phyloP scores from a whole-genome alignment of 1,140 invertebrate species.

The Heliconius hewitsoni region DNA sequence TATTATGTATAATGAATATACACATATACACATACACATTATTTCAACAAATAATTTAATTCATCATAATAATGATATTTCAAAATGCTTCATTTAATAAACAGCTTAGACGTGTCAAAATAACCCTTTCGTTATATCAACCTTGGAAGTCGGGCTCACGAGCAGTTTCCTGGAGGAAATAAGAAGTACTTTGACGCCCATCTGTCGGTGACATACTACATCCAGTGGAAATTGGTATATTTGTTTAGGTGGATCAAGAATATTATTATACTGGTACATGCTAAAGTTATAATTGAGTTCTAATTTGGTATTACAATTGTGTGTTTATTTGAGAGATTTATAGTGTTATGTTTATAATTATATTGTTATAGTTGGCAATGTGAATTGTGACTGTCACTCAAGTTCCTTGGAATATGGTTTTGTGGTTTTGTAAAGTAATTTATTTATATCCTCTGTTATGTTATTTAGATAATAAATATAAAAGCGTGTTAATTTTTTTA shows the following conservation, averaged over 20 bases:
- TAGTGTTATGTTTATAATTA: neutral
- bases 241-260: slow-evolving; percentile 26
- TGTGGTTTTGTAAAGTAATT: too few species aligned
- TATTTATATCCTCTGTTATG: too few species aligned
- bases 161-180: slow-evolving; percentile 45
- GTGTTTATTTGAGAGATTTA: neutral
- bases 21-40: neutral
- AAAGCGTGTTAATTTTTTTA: too few species aligned
- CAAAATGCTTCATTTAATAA: neutral
- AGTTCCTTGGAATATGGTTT: too few species aligned
- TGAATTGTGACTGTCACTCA: too few species aligned
- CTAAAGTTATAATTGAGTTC: neutral
- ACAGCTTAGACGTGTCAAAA: neutral
- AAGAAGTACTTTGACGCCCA: slow-evolving; percentile 35
- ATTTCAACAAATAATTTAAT: neutral
- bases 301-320: slow-evolving; percentile 7
- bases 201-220: slow-evolving; percentile 42
- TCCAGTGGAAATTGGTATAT: slow-evolving; percentile 45
- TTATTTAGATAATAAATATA: too few species aligned
- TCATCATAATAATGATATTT: neutral
- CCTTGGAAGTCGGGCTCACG: slow-evolving; percentile 23
- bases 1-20: neutral
- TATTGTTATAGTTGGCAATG: neutral
- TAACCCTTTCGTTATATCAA: slow-evolving; percentile 20
- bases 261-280: slow-evolving; percentile 1